phyloP scores from a whole-genome alignment of 2,113 vertebrate species.

The Ameiurus melas region DNA sequence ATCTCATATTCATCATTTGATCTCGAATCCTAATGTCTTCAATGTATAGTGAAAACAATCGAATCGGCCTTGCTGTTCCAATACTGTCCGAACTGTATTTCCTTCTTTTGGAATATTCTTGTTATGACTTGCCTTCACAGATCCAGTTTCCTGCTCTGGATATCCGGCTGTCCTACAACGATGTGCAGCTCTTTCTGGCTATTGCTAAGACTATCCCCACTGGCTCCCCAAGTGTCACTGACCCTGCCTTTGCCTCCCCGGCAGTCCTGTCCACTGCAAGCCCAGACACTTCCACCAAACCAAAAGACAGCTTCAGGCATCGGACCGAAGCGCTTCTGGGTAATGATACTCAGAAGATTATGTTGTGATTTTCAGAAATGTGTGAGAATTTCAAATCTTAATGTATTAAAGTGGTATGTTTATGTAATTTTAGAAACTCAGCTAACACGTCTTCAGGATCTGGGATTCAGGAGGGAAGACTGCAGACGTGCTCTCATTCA shows the following conservation, averaged over 20 bases:
- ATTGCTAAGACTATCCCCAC: slow-evolving; percentile 92
- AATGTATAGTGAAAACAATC: too few relatives aligned
- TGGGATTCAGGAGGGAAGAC: slow-evolving; percentile 88
- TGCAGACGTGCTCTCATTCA: slow-evolving; percentile 82
- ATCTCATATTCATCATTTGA: too few relatives aligned
- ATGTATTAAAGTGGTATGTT: not conserved
- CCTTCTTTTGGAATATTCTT: slow-evolving; percentile 7
- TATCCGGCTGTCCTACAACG: slow-evolving; percentile 96
- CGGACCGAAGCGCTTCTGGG: slow-evolving; percentile 81
- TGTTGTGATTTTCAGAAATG: not conserved
- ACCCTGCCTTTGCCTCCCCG: slow-evolving; percentile 19
- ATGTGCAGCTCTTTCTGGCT: slow-evolving; percentile 92
- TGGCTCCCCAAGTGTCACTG: slow-evolving; percentile 40
- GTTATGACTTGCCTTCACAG: slow-evolving; percentile 63
- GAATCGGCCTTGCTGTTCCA: too few relatives aligned
- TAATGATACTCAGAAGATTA: slow-evolving; percentile 59
- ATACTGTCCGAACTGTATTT: not conserved
- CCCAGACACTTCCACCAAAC: slow-evolving; percentile 35
- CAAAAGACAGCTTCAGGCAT: slow-evolving; percentile 60
- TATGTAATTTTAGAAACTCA: slow-evolving; percentile 77
- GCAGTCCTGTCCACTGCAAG: slow-evolving; percentile 34
- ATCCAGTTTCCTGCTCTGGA: slow-evolving; percentile 92
- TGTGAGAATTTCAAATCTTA: not conserved
- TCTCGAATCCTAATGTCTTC: too few relatives aligned
- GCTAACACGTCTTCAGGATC: slow-evolving; percentile 83